Evolutionary conservation across 2,888 invertebrate species (phyloP).

Genomic region (Tetanocera ferruginea): DNA sequence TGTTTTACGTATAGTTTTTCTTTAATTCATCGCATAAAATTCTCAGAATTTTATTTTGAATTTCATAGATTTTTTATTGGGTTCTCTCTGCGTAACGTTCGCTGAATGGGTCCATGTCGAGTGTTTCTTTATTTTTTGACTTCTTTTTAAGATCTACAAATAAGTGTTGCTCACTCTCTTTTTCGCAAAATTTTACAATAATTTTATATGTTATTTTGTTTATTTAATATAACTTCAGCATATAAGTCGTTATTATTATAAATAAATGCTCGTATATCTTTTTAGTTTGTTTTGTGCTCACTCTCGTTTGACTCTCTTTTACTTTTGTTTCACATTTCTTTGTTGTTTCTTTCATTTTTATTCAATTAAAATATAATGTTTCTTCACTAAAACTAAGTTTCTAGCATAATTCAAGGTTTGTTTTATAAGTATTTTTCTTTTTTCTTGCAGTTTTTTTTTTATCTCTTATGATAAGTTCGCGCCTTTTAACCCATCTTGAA

Average conservation of each 20-base stretch:
- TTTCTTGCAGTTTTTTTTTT: not conserved
- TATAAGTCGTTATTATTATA: slow-evolving; percentile 38
- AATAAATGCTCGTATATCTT: slow-evolving; percentile 44
- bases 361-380: slow-evolving; percentile 36
- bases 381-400: slow-evolving; percentile 36
- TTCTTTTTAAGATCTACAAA: slow-evolving; percentile 28
- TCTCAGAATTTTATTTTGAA: slow-evolving; percentile 44
- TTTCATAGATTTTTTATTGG: not conserved
- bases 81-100: not conserved
- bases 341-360: slow-evolving; percentile 33
- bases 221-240: slow-evolving; percentile 48
- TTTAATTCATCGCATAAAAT: slow-evolving; percentile 41
- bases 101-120: slow-evolving; percentile 11
- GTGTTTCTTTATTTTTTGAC: slow-evolving; percentile 13
- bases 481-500: slow-evolving; percentile 7
- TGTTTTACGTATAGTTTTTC: not conserved
- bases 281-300: slow-evolving; percentile 46
- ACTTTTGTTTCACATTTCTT: slow-evolving; percentile 38
- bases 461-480: not conserved
- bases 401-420: slow-evolving; percentile 36
- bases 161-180: slow-evolving; percentile 31
- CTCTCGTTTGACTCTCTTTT: slow-evolving; percentile 47
- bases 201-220: slow-evolving; percentile 27
- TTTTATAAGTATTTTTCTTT: slow-evolving; percentile 4
- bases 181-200: slow-evolving; percentile 27